phyloP scores from a whole-genome alignment of 2,888 invertebrate species.

The Byasa hedistus region DNA sequence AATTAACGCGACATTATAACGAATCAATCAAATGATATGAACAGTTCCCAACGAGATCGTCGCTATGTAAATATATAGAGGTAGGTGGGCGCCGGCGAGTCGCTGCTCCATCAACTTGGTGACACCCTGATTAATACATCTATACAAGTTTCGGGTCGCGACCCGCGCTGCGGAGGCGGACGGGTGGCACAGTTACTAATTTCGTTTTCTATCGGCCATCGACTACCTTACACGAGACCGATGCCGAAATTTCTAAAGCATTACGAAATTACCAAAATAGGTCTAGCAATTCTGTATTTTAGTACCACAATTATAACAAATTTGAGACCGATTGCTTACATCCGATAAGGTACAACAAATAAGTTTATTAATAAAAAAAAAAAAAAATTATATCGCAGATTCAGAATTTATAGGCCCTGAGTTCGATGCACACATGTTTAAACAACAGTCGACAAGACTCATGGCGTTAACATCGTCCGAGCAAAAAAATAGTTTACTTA shows the following conservation, averaged over 20 bases:
- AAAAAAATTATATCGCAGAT: too few relatives aligned
- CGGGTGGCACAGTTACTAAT: slow-evolving; percentile 28
- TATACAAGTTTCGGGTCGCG: slow-evolving; percentile 30
- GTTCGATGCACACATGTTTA: too few relatives aligned
- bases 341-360: too few relatives aligned
- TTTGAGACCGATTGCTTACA: too few relatives aligned
- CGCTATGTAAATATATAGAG: slow-evolving; percentile 21
- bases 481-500: too few relatives aligned
- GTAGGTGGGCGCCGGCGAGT: slow-evolving; percentile 35
- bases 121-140: slow-evolving; percentile 36
- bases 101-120: slow-evolving; percentile 37
- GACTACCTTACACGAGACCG: slow-evolving; percentile 11
- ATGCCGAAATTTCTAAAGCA: slow-evolving; percentile 9
- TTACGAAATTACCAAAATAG: slow-evolving; percentile 4
- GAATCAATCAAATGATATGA: slow-evolving; percentile 22
- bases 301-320: too few relatives aligned
- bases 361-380: too few relatives aligned
- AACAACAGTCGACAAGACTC: too few relatives aligned
- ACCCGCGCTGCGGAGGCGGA: slow-evolving; percentile 23
- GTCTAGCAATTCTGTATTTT: neutral
- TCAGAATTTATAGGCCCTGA: too few relatives aligned
- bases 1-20: slow-evolving; percentile 21
- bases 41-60: slow-evolving; percentile 10
- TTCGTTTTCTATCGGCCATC: slow-evolving; percentile 25
- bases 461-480: too few relatives aligned